These are phyloP conservation scores for Piprites chloris DNA, from an alignment of 2,113 vertebrate species.

Conservation along the genomic window DNA sequence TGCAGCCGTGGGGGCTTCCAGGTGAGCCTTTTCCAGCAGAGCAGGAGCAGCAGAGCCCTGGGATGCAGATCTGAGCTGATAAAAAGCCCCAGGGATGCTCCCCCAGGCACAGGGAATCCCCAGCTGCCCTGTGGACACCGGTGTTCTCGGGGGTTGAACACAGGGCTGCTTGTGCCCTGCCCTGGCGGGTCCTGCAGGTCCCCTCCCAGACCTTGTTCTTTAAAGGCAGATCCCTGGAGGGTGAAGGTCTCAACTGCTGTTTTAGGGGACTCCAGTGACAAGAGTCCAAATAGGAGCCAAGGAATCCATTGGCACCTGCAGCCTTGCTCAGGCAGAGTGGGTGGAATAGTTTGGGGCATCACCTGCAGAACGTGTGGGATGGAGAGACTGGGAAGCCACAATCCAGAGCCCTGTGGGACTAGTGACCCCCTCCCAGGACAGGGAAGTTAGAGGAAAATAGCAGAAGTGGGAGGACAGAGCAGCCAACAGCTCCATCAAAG, in stretches of 20 bases:
- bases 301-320: not conserved
- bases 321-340: not conserved
- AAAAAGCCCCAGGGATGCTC: not conserved
- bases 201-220: not conserved
- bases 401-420: not conserved
- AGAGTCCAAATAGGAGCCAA: not conserved
- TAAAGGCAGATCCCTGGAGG: not conserved
- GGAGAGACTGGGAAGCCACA: too few relatives aligned
- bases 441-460: not conserved
- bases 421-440: not conserved
- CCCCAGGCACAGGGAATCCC: not conserved
- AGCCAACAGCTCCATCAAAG: not conserved
- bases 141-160: too few relatives aligned
- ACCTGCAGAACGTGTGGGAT: too few relatives aligned
- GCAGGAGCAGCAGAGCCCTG: not conserved
- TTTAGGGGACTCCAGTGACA: not conserved
- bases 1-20: accelerated
- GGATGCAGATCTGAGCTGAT: accelerated
- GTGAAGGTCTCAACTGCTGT: not conserved
- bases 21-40: not conserved
- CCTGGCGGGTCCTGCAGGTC: too few relatives aligned
- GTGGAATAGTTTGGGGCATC: too few relatives aligned
- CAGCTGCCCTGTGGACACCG: accelerated
- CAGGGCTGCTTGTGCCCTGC: too few relatives aligned
- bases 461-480: not conserved